phyloP scores from a whole-genome alignment of 2,888 invertebrate species.

The Andrena trimmerana region DNA sequence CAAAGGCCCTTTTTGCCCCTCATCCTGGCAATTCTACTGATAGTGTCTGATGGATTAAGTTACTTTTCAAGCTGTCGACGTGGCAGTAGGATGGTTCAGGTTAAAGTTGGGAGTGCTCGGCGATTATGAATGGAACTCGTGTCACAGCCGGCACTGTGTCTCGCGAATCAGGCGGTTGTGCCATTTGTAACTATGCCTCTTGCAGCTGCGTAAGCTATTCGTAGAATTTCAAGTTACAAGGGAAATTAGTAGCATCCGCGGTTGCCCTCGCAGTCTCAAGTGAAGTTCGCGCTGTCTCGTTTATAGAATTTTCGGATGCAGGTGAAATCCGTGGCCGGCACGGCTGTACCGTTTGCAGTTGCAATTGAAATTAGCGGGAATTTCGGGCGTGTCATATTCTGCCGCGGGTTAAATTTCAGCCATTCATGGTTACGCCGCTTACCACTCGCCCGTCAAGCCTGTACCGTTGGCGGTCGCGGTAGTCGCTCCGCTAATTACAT shows the following conservation, averaged over 20 bases:
- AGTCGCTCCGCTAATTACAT: neutral
- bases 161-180: neutral
- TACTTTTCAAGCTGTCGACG: neutral
- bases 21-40: too few species aligned
- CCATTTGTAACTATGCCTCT: neutral
- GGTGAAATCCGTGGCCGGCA: neutral
- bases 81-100: neutral
- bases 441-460: neutral
- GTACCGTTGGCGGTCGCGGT: neutral
- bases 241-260: neutral
- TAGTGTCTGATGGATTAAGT: too few species aligned
- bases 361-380: slow-evolving; percentile 16
- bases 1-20: neutral
- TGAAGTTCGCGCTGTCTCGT: neutral
- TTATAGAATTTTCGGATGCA: slow-evolving; percentile 9
- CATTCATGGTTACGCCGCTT: neutral
- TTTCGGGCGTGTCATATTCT: neutral
- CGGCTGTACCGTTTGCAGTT: slow-evolving; percentile 10
- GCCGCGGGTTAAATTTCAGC: neutral
- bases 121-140: neutral
- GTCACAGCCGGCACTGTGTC: neutral
- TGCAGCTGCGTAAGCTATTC: neutral
- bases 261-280: neutral
- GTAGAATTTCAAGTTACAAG: neutral
- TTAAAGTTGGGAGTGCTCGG: neutral